Evolutionary conservation across 2,113 vertebrate genomes (phyloP), one percentile per base, ranked within the genome.

Genomic region (Fregetta grallaria): DNA sequence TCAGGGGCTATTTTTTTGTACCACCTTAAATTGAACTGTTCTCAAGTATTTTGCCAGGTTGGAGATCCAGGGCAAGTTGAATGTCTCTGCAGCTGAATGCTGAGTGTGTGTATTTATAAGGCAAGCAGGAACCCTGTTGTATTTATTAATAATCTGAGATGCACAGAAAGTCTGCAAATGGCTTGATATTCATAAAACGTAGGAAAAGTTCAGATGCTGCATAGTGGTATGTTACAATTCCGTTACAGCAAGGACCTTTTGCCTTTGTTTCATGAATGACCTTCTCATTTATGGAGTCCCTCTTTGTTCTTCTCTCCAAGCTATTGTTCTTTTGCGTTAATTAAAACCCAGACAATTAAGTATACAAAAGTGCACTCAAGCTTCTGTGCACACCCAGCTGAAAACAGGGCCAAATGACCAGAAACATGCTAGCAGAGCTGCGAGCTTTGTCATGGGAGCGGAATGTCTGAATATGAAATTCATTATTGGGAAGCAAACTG

Each of bases 401-500:
- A 83, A 95, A 96, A 56, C 16, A 22, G 71, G 32, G 53, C 86
- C 89, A 92, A 92, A 76, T 56, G 80, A 76, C 61, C 77, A 93
- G 76, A 70, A 76, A 38, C 55, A n/a, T 17, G 36, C 40, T 32
- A 85, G 78, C 59, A 94, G 58, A 66, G 53, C 45, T 32, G 19
- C 1, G 21, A 85, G 78, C 66, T 94, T 70, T 87, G 68, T 93
- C 84, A 90, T 61, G 34, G 42, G 14, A 85, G 38, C 32, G 65
- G 82, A 94, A 50, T 61, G 62, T 13, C 62, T 94, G 77, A 50
- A 65, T 47, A 29, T 26, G 50, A 65, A 91, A 94, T 70, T 89
- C 65, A 73, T 62, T 94, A 79, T 20, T 66, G 79, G 84, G 52
- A 87, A 86, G 92, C 85, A 95, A 96, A 93, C 50, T 90, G 92